A percentile compares a stretch with the other conserved stretches of the same genome.
Evolutionary conservation across 2,113 vertebrate genomes (phyloP).

Genomic region (Eretmochelys imbricata): DNA sequence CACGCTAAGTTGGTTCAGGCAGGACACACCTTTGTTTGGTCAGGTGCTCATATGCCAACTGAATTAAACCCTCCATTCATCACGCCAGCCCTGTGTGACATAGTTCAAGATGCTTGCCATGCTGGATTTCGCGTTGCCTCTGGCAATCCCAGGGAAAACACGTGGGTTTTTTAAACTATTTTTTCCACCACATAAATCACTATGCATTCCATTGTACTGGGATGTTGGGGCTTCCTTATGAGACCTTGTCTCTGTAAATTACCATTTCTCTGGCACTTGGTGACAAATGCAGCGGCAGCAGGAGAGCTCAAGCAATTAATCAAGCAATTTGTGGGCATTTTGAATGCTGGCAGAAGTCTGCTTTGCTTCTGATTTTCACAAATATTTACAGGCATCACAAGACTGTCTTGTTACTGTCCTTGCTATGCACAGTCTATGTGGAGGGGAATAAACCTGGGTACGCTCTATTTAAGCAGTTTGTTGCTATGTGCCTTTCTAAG

Average conservation of each 20-base stretch:
- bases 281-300: background rate
- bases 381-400: constrained; percentile 22
- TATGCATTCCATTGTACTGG: constrained; percentile 46
- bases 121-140: constrained; percentile 16
- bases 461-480: constrained; percentile 4
- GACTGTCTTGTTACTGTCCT: constrained; percentile 3
- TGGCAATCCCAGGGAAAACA: constrained; percentile 30
- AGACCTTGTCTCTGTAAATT: background rate
- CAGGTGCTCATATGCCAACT: constrained; percentile 64
- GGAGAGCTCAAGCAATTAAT: constrained; percentile 18
- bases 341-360: constrained; percentile 22
- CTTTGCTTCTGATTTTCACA: constrained; percentile 35
- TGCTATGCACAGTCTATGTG: background rate
- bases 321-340: constrained; percentile 31
- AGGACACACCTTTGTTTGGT: constrained; percentile 72
- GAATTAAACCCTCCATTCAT: constrained; percentile 65
- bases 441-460: constrained; percentile 9
- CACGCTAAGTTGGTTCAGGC: constrained; percentile 51
- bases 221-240: constrained; percentile 2
- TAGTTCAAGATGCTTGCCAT: background rate
- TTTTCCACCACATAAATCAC: constrained; percentile 19
- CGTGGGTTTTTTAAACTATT: background rate
- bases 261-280: background rate
- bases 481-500: background rate
- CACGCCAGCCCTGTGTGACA: constrained; percentile 36